Conservation (phyloP, 2,888 invertebrate genomes). For the Norana najaformis region DNA sequence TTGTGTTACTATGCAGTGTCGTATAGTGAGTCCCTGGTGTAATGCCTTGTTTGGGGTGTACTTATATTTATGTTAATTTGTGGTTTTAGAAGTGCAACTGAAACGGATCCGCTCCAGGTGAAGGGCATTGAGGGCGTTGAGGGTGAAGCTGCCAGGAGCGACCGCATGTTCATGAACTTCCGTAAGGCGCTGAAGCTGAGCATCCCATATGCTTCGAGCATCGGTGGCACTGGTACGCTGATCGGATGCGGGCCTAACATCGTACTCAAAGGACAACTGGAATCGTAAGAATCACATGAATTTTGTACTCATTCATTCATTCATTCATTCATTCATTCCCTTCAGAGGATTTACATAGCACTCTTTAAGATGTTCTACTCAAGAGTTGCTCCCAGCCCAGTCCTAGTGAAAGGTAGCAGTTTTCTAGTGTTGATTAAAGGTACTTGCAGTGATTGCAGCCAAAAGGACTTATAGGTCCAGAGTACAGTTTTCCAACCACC, state of each 20-base stretch:
- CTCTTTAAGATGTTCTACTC: too few relatives aligned
- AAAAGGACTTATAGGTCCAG: too few relatives aligned
- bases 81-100: neutral
- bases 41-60: neutral
- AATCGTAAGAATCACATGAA: conserved; percentile 42
- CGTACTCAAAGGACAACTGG: conserved; percentile 59
- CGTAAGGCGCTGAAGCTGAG: conserved; percentile 36
- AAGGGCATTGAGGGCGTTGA: neutral
- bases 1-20: too few relatives aligned
- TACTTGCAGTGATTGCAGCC: too few relatives aligned
- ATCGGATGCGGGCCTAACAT: conserved; percentile 63
- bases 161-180: conserved; percentile 35
- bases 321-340: too few relatives aligned
- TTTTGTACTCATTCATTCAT: neutral
- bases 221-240: conserved; percentile 62
- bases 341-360: too few relatives aligned
- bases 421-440: too few relatives aligned
- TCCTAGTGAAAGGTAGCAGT: too few relatives aligned
- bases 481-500: too few relatives aligned
- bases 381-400: too few relatives aligned
- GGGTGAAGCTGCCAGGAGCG: conserved; percentile 22
- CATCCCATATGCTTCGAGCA: conserved; percentile 49
- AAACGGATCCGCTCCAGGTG: conserved; percentile 27
- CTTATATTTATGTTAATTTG: neutral
- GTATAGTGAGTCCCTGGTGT: neutral